phyloP scores from a whole-genome alignment of 2,888 invertebrate species.

The Papilio elwesi region DNA sequence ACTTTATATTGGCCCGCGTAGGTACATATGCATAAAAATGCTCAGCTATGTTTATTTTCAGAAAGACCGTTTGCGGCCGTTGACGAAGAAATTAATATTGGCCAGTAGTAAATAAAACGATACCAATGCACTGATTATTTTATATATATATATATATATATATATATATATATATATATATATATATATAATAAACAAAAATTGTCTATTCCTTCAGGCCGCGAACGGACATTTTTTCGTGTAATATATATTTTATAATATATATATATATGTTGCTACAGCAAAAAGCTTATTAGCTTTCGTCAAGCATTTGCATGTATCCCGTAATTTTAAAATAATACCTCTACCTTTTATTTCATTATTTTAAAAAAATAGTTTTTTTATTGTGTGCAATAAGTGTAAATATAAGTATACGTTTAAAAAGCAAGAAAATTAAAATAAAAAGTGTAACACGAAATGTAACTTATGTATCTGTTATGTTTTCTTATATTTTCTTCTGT shows the following conservation, averaged over 20 bases:
- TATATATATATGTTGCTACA: constrained; percentile 64
- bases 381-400: constrained; percentile 43
- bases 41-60: constrained; percentile 36
- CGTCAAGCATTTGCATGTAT: constrained; percentile 71
- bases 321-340: constrained; percentile 49
- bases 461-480: too few relatives aligned
- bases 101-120: constrained; percentile 27
- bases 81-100: constrained; percentile 35
- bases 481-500: too few relatives aligned
- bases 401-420: too few relatives aligned
- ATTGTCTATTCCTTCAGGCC: constrained; percentile 42
- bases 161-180: too few relatives aligned
- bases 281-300: constrained; percentile 70
- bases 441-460: too few relatives aligned
- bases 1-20: background rate
- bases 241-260: too few relatives aligned
- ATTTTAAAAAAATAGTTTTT: constrained; percentile 47
- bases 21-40: constrained; percentile 36
- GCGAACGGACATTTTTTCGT: constrained; percentile 56
- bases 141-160: too few relatives aligned
- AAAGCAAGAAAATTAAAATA: too few relatives aligned
- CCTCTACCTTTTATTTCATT: background rate
- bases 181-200: too few relatives aligned
- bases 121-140: constrained; percentile 21
- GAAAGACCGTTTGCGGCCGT: constrained; percentile 41